phyloP scores from a whole-genome alignment of 2,888 invertebrate species.

The Eupithecia pulchellata region DNA sequence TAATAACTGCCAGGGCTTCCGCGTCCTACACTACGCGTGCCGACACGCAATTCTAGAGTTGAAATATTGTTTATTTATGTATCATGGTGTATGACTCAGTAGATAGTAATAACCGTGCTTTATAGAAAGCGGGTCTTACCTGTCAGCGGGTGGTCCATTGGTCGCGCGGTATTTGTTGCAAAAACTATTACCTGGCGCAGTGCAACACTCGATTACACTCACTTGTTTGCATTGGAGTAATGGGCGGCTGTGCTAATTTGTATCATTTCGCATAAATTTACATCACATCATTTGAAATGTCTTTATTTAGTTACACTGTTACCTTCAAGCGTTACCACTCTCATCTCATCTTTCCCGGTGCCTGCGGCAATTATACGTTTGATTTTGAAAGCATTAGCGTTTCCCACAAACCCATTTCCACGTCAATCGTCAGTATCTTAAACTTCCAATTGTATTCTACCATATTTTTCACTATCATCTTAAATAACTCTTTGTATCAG shows the following conservation, averaged over 20 bases:
- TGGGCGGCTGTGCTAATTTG: constrained; percentile 6
- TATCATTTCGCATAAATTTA: not conserved
- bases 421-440: not conserved
- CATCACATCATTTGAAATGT: not conserved
- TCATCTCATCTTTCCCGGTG: not conserved
- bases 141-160: constrained; percentile 55
- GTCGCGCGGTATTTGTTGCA: constrained; percentile 56
- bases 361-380: not conserved
- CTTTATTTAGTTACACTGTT: not conserved
- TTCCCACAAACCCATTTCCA: not conserved
- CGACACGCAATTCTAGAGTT: not conserved
- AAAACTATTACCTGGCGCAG: constrained; percentile 48
- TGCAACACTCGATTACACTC: constrained; percentile 35
- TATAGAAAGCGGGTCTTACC: constrained; percentile 60
- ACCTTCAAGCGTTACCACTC: not conserved
- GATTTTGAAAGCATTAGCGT: not conserved
- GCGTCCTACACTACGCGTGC: not conserved
- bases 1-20: not conserved
- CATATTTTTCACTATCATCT: not conserved
- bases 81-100: constrained; percentile 27
- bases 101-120: constrained; percentile 41
- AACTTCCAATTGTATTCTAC: not conserved
- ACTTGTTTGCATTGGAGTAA: constrained; percentile 34
- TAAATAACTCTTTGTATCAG: too few relatives aligned
- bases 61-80: not conserved